Evolutionary conservation across 92 coral and sea anemone species (phyloP).

Genomic region (Porites cylindrica): DNA sequence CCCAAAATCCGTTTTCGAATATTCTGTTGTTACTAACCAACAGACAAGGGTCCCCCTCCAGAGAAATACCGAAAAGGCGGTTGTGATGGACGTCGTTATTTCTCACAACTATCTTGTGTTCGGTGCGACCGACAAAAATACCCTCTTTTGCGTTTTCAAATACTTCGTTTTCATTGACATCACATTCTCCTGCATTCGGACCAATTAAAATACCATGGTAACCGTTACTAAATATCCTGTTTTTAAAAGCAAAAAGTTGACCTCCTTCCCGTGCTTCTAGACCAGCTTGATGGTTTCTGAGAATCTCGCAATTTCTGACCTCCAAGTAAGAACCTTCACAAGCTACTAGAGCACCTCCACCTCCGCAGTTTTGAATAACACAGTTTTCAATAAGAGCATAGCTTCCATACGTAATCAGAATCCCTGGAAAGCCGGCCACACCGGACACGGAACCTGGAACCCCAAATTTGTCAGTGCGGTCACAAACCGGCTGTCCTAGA

Average conservation of each 20-base stretch:
- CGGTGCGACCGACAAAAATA: conserved; percentile 17
- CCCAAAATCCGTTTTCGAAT: no score
- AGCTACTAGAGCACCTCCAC: conserved; percentile 58
- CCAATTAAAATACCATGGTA: conserved; percentile 69
- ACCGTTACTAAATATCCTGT: conserved; percentile 56
- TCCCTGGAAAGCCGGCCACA: conserved; percentile 53
- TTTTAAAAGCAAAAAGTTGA: conserved; percentile 33
- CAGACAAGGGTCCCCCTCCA: background rate
- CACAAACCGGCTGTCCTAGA: conserved; percentile 37
- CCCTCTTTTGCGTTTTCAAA: conserved; percentile 23
- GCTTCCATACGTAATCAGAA: conserved; percentile 45
- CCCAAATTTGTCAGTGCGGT: conserved; percentile 33
- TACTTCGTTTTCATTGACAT: conserved; percentile 32
- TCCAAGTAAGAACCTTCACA: conserved; percentile 49
- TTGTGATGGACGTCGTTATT: conserved; percentile 43
- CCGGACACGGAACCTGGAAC: conserved; percentile 39
- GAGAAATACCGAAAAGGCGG: conserved; percentile 31
- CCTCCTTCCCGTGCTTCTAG: conserved; percentile 71
- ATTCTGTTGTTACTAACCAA: background rate
- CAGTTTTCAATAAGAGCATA: conserved; percentile 59
- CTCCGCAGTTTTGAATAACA: conserved; percentile 57
- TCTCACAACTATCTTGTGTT: background rate
- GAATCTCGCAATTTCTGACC: conserved; percentile 49
- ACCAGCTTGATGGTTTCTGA: conserved; percentile 70
- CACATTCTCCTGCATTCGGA: conserved; percentile 52